phyloP scores from a whole-genome alignment of 2,113 vertebrate genomes.

The Brachyistius frenatus region DNA sequence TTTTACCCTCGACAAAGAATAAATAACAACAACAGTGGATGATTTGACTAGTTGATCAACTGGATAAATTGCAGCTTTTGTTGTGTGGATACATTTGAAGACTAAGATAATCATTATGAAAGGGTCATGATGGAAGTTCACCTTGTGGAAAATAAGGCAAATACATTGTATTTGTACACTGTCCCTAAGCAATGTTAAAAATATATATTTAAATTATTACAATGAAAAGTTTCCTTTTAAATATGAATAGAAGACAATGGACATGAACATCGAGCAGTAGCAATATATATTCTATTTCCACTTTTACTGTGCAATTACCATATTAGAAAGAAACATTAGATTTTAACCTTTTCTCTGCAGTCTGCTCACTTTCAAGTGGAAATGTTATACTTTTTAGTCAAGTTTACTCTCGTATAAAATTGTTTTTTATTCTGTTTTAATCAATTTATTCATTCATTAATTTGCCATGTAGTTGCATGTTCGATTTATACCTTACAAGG shows the following conservation, averaged over 20 bases:
- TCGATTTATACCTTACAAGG: slow-evolving; percentile 1
- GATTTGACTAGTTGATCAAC: slow-evolving; percentile 26
- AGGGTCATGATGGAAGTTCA: background rate
- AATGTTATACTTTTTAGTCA: background rate
- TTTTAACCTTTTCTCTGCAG: background rate
- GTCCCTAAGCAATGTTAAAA: no score
- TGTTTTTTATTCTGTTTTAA: background rate
- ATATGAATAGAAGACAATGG: background rate
- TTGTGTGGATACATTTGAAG: slow-evolving; percentile 5
- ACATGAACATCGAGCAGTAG: background rate
- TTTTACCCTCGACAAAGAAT: slow-evolving; percentile 7
- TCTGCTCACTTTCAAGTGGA: background rate
- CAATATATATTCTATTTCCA: background rate
- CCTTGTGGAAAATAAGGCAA: background rate
- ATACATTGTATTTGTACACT: no score
- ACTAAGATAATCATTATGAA: background rate
- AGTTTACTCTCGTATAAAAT: background rate
- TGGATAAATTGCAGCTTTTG: slow-evolving; percentile 16
- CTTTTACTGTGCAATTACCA: background rate
- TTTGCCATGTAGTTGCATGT: background rate
- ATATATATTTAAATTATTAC: no score
- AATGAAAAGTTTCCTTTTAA: background rate
- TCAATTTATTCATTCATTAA: no score
- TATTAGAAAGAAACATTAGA: background rate
- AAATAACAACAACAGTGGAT: slow-evolving; percentile 8